Evolutionary conservation across 2,888 invertebrate species (phyloP), one percentile per base, ranked within the genome.

Genomic region (Stictocephala bisonia): DNA sequence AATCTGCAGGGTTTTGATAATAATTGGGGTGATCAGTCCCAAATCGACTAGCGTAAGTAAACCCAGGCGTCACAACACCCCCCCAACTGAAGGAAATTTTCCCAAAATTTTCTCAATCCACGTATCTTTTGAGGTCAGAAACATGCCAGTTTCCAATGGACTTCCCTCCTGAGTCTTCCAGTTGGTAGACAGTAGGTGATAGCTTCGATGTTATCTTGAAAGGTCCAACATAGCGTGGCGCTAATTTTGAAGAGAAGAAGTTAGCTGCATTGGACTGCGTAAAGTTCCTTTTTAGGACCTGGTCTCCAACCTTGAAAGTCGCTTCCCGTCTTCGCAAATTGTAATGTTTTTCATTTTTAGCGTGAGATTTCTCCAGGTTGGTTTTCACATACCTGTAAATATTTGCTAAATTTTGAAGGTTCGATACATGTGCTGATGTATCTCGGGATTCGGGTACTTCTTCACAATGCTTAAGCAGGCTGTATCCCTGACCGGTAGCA

Each of bases 121-220:
- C 75, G 66, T 69, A 26, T 4, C 31, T 51, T 26, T 69, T 70
- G 3, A 70, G 18, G 58, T 78, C 74, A 22, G 72, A 71, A 18
- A 73, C 70, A 56, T 78, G 76, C 75, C 77, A 77, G 9, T 48
- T 60, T 9, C 73, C 76, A 7, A 40, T 51, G 24, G 35, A 29
- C n/a, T 60, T 44, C 22, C 70, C 70, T 6, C n/a, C n/a, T 15
- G 3, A 4, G 3, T 53, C 40, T 15, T 1, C 6, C 18, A 77
- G 60, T 27, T 74, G 71, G 60, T 79, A 79, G 0, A 74, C 75
- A 64, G 73, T 68, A 18, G 75, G 71, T 4, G 75, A 77, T 3
- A 74, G 6, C 9, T 27, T 51, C 40, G 70, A 72, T 1, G 27
- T 26, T 13, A 76, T 53, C 3, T 22, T 64, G 40, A 41, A 76